Percentiles rank a stretch among this genome's conserved stretches.
These are phyloP conservation scores for Acrocyrtus sp. DNA, from an alignment of 2,888 invertebrate species.

Conservation along the genomic window DNA sequence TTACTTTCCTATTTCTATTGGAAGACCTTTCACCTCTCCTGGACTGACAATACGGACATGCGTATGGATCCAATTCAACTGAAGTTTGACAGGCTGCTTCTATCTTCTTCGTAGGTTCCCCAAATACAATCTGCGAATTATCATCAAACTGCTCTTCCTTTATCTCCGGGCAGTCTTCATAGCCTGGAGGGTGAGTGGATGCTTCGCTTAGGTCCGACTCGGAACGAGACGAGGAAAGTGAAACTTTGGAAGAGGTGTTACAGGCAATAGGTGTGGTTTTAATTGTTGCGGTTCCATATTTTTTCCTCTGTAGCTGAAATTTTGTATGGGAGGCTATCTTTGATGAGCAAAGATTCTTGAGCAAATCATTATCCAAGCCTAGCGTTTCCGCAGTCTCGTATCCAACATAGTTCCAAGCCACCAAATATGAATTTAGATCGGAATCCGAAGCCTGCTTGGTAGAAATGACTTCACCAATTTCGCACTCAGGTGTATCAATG, in stretches of 20 bases:
- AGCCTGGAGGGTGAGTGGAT: slow-evolving; percentile 20
- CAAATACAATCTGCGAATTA: no score
- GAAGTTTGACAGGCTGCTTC: slow-evolving; percentile 11
- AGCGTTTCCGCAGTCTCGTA: slow-evolving; percentile 11
- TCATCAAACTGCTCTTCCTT: neutral
- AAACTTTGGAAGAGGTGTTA: neutral
- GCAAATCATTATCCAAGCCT: neutral
- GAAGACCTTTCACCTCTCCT: slow-evolving; percentile 20
- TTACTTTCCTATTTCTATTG: slow-evolving; percentile 2
- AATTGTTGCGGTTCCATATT: neutral
- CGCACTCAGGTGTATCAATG: no score
- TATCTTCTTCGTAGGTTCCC: neutral
- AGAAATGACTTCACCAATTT: slow-evolving; percentile 14
- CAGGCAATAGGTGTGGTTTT: neutral
- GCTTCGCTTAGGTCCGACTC: slow-evolving; percentile 25
- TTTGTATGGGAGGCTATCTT: neutral
- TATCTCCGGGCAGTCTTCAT: neutral
- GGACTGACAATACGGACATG: slow-evolving; percentile 12
- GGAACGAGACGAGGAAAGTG: neutral
- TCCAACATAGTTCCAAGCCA: slow-evolving; percentile 12
- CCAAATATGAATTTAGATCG: neutral
- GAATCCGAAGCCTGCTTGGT: neutral
- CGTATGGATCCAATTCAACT: slow-evolving; percentile 19
- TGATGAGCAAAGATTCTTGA: neutral
- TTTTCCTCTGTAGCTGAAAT: slow-evolving; percentile 10